Base-by-base conservation (phyloP, 2,797 vertebrate genomes). In the Eospalax fontanierii region DNA sequence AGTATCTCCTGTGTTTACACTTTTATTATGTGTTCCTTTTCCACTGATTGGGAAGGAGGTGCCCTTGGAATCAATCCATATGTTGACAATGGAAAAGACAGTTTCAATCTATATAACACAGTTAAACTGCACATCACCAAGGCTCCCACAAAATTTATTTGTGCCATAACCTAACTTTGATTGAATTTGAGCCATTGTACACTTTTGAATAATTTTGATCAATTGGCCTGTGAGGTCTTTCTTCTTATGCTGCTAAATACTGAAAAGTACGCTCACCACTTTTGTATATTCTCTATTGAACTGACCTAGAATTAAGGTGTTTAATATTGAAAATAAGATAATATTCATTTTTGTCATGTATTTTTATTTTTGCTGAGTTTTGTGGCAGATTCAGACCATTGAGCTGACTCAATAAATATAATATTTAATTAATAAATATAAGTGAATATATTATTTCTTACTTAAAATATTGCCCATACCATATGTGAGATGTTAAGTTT, bases 391-490 rank as follows among this genome's bases (percentile, higher is more conserved):
- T 92, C 12, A 50, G 33, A 46, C 9, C 18, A 7, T 87, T 92
- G 40, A 88, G 21, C 54, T 92, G 63, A 78, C 19, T 84, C 35
- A 92, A 65, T 21, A 65, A 65, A n/a, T 89, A 3, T 2, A 92
- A 66, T 82, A 87, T 96, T 94, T 95, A 73, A 92, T 92, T 93
- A 88, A 66, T 89, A 74, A 81, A 40, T 97, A 89, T 79, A 93
- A 93, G 80, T 87, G 43, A 94, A 92, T 78, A 61, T 46, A 89
- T 59, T 66, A 4, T 46, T 91, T 78, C 54, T 87, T 84, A 91
- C 68, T 26, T 76, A 83, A 50, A 92, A 54, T 57, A 7, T 88
- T 26, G 7, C 59, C 24, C 65, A 24, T 95, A n/a, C 54, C n/a
- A 74, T 88, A 65, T 95, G 40, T 91, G 68, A 91, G 46, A 94